Conservation (phyloP, 2,113 vertebrate species). For the Cyphomyrus discorhynchus region DNA sequence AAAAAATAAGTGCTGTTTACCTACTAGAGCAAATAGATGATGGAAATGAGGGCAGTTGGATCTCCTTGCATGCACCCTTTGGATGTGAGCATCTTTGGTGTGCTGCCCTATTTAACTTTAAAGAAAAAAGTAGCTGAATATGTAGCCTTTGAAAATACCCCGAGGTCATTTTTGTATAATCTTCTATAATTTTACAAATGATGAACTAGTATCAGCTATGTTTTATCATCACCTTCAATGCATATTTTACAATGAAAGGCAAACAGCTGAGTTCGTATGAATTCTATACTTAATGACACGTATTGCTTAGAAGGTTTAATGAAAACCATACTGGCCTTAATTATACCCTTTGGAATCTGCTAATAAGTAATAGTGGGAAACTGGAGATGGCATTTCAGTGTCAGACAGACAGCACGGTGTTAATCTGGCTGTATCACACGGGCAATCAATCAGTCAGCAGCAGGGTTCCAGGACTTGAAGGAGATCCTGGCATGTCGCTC, state of each 20-base stretch:
- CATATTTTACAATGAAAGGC: neutral
- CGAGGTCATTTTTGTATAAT: neutral
- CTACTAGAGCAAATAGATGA: neutral
- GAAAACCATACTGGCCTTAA: conserved; percentile 30
- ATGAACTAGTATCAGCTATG: neutral
- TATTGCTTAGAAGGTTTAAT: neutral
- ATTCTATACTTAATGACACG: neutral
- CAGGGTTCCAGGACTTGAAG: neutral
- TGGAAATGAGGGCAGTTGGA: neutral
- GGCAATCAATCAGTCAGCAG: conserved; percentile 20
- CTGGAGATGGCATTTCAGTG: conserved; percentile 18
- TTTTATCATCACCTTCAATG: neutral
- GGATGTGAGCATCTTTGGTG: neutral
- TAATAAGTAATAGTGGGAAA: conserved; percentile 35
- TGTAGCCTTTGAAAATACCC: neutral
- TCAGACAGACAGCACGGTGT: conserved; percentile 24
- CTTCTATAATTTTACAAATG: neutral
- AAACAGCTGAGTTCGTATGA: neutral
- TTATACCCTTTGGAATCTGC: conserved; percentile 31
- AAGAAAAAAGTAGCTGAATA: neutral
- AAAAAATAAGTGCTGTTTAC: neutral
- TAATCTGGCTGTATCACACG: conserved; percentile 25
- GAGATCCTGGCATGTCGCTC: neutral
- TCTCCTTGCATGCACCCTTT: neutral
- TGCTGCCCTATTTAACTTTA: neutral